Base-by-base conservation (phyloP, 1,140 invertebrate species). In the Diorhabda elongata region DNA sequence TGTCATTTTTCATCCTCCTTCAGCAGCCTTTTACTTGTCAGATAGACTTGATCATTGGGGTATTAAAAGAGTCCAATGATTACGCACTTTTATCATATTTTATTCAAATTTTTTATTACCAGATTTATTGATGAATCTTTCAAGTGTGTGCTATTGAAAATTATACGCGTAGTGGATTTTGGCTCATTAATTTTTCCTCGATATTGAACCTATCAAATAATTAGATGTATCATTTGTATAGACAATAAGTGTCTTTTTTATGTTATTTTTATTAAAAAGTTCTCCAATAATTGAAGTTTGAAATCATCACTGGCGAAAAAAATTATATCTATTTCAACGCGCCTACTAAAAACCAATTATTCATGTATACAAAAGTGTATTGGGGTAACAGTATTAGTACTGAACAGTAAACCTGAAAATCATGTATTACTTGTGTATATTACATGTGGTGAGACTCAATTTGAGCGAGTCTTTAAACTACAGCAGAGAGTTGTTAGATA, bases 1-100 rank as follows among this genome's bases (percentile, higher is more conserved):
- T 75, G 71, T 69, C 73, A 76, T 77, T 76, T 77, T 76, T 77
- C 75, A 77, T 77, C 64, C 74, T 73, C 69, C 70, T 75, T 77
- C 76, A 78, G 76, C 77, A 77, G 77, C 74, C 74, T 78, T 78
- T 75, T 69, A 75, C 73, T 77, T 79, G 77, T 79, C 77, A 79
- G 76, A 75, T 73, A 76, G 74, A 76, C 73, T 78, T 74, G 77
- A 79, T 79, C 75, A 79, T 74, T 74, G 71, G 64, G 74, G 71
- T 69, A 76, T 73, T 76, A 77, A 77, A 78, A 75, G 70, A 71
- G 71, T 65, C 66, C 70, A 75, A 76, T 76, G 75, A 76, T 76
- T 71, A 72, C 69, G 70, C 70, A 70, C 61, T 68, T 68, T 68
- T 68, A 8, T 42, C 52, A 65, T 65, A 65, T 65, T 65, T 65